These are phyloP conservation scores for Macrochelys suwanniensis DNA, from an alignment of 2,797 vertebrate genomes.

Conservation along the genomic window DNA sequence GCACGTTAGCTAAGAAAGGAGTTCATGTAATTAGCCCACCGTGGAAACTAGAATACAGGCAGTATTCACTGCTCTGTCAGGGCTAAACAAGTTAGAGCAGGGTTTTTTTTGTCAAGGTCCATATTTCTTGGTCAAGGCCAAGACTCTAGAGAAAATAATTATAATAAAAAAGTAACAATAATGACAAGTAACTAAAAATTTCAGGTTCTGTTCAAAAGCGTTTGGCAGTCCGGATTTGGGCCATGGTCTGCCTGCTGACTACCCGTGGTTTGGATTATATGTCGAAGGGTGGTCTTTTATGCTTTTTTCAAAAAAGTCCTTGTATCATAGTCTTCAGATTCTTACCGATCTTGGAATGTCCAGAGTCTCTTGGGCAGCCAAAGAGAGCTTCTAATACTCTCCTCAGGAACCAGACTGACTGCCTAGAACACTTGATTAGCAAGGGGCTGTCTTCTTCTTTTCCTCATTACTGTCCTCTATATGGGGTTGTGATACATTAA, in stretches of 20 bases:
- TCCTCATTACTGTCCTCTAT: neutral
- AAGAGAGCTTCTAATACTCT: neutral
- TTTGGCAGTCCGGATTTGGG: too few species aligned
- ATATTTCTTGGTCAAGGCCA: too few species aligned
- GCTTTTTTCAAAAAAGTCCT: too few species aligned
- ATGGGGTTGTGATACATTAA: neutral
- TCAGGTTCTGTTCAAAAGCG: too few species aligned
- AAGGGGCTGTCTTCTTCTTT: neutral
- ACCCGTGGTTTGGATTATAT: too few species aligned
- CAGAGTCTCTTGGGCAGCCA: neutral
- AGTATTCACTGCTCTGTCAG: neutral
- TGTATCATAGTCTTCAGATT: neutral
- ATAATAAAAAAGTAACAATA: too few species aligned
- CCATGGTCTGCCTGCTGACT: too few species aligned
- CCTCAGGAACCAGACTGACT: neutral
- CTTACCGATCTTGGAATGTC: neutral
- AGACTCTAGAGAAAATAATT: too few species aligned
- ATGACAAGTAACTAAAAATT: too few species aligned
- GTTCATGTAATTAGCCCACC: slow-evolving; percentile 21
- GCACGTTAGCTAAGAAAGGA: slow-evolving; percentile 3
- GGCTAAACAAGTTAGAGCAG: neutral
- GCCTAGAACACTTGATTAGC: neutral
- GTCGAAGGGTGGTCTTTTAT: too few species aligned
- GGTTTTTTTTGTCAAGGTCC: too few species aligned
- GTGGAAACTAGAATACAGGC: slow-evolving; percentile 15